A percentile compares a stretch with the other conserved stretches of the same genome.
Conservation (phyloP, 2,113 vertebrate species). For the Procavia capensis region DNA sequence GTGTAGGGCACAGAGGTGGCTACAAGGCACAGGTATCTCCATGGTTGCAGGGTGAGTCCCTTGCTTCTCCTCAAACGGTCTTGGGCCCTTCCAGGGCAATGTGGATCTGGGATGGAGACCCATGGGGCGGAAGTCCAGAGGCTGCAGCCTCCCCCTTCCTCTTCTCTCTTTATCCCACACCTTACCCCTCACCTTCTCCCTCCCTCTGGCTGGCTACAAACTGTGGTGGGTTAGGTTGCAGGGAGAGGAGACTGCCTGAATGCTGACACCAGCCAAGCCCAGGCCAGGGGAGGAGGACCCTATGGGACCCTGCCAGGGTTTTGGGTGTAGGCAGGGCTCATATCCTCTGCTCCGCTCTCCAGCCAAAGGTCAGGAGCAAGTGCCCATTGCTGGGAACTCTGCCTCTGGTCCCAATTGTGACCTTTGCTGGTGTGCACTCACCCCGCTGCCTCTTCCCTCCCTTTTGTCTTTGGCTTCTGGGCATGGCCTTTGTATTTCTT, state of each 20-base stretch:
- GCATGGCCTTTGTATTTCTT: not conserved
- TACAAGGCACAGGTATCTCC: not conserved
- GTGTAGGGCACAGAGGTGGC: accelerated
- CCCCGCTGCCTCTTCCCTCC: not conserved
- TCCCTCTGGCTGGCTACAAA: not conserved
- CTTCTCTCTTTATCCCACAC: not conserved
- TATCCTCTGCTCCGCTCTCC: not conserved
- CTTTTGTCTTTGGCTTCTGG: not conserved
- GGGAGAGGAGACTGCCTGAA: not conserved
- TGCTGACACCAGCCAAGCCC: not conserved
- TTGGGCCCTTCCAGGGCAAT: not conserved
- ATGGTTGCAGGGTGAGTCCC: not conserved
- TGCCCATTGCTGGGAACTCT: not conserved
- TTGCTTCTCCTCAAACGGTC: not conserved
- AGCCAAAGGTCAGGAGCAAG: not conserved
- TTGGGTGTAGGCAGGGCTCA: not conserved
- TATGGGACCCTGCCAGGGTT: not conserved
- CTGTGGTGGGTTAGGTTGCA: not conserved
- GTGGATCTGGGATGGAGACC: not conserved
- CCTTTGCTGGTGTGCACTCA: not conserved
- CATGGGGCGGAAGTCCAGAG: not conserved
- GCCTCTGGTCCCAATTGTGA: not conserved
- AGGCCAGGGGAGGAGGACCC: not conserved
- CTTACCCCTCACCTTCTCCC: not conserved
- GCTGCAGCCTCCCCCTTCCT: not conserved